Evolutionary conservation across 2,888 invertebrate species (phyloP), one percentile per base, ranked within the genome.

Genomic region (Dione vanillae): DNA sequence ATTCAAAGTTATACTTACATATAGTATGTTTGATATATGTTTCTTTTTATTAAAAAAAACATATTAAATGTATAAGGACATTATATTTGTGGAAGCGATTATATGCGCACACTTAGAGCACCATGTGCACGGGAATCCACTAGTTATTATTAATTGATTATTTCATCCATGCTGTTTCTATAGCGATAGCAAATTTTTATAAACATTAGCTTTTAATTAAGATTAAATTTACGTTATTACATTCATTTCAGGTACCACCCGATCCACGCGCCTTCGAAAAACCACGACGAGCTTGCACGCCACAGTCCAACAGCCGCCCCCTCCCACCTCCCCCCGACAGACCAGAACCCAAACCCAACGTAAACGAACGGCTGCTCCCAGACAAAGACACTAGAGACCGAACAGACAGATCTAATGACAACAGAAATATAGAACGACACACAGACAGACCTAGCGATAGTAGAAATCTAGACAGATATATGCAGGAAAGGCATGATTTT

Each of bases 211-310:
- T 27, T 27, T 27, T 27, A 3, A 3, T 27, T 27, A 2, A 27
- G 2, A 27, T 27, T 27, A 27, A 3, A 27, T 27, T 2, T 27
- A 27, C 5, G 27, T 47, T 47, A 3, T 19, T 19, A 10, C 14
- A 8, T n/a, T 9, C 40, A 56, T 81, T 77, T 20, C 78, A 92
- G 92, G 85, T 92, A 67, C 92, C 92, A 12, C 92, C 93, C 10
- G 92, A 93, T 41, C 93, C 93, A 0, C 78, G 93, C 70, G 92
- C 92, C 0, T 93, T 92, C 58, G 93, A 92, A 67, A 93, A 93
- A 58, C 93, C 93, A 0, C 84, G 91, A 12, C 83, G 93, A 12
- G 92, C 92, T 0, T 89, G 90, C 80, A 92, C 92, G 0, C 92
- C 92, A 0, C 92, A 90, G 65, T 89, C 92, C 0, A 91, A 91